Percentiles rank a stretch among this genome's conserved stretches.
Evolutionary conservation across 2,888 invertebrate genomes (phyloP).

Genomic region (Steinernema scapterisci): DNA sequence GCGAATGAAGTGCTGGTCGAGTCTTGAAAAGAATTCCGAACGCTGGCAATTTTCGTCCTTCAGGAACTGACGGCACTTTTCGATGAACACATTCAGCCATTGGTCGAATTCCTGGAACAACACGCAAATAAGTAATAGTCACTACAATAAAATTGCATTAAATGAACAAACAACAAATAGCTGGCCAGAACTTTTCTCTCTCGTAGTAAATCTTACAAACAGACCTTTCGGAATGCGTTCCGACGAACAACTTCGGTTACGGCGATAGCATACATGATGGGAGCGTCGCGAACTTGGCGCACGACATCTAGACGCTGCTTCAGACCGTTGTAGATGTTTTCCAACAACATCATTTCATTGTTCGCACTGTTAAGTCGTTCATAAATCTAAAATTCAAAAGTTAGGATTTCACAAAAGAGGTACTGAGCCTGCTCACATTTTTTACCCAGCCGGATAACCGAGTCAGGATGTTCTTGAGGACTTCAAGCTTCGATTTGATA

Average conservation of each 20-base stretch:
- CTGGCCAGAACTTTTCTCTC: too few relatives aligned
- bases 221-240: constrained; percentile 48
- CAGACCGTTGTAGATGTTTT: constrained; percentile 18
- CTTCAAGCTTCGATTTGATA: constrained; percentile 56
- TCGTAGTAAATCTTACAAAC: not conserved
- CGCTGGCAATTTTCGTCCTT: constrained; percentile 81
- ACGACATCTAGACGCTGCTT: constrained; percentile 40
- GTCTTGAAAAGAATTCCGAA: constrained; percentile 78
- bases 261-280: constrained; percentile 56
- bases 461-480: constrained; percentile 51
- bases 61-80: constrained; percentile 73
- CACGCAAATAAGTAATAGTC: not conserved
- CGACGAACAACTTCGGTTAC: constrained; percentile 60
- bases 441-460: constrained; percentile 55
- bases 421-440: constrained; percentile 31
- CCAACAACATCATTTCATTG: constrained; percentile 9
- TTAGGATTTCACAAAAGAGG: not conserved
- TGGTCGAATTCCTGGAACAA: constrained; percentile 46
- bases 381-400: constrained; percentile 31
- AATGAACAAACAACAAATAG: not conserved
- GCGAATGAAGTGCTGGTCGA: constrained; percentile 81
- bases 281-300: constrained; percentile 54
- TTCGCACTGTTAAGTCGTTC: constrained; percentile 21
- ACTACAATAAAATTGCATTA: not conserved
- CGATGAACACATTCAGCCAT: constrained; percentile 53